phyloP scores from a whole-genome alignment of 1,140 invertebrate species.

The Chironomus striatipennis region DNA sequence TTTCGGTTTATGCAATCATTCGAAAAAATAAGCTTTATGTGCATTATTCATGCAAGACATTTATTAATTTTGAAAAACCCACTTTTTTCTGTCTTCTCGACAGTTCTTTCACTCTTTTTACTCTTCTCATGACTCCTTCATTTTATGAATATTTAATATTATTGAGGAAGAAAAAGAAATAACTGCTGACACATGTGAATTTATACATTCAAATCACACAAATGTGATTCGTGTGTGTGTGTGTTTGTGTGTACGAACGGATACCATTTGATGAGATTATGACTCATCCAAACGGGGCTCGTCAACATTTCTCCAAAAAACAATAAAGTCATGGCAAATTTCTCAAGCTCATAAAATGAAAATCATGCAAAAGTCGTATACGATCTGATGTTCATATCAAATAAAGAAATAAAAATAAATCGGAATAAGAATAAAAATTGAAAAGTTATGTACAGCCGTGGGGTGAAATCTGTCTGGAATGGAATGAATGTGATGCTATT shows the following conservation, averaged over 20 bases:
- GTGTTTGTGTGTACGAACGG: too few relatives aligned
- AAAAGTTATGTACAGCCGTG: background rate
- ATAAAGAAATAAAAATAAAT: conserved; percentile 11
- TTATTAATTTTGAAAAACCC: conserved; percentile 14
- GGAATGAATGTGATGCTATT: conserved; percentile 1
- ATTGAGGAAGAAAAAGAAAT: background rate
- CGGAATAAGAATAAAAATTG: background rate
- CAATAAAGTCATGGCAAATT: too few relatives aligned
- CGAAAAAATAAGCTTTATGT: background rate
- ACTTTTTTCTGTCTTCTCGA: background rate
- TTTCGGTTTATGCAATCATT: too few relatives aligned
- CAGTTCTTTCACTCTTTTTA: background rate
- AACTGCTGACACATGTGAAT: background rate
- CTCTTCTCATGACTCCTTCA: background rate
- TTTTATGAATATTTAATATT: background rate
- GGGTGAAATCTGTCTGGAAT: conserved; percentile 6
- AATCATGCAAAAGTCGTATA: background rate
- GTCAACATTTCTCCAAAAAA: background rate
- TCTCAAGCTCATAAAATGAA: too few relatives aligned
- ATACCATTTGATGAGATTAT: background rate
- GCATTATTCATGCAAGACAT: conserved; percentile 12
- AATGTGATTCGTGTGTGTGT: background rate
- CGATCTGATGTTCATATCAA: background rate
- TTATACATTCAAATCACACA: conserved; percentile 8
- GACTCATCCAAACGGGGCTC: background rate